phyloP scores from a whole-genome alignment of 2,113 vertebrate species.

The Poeciliopsis occidentalis region DNA sequence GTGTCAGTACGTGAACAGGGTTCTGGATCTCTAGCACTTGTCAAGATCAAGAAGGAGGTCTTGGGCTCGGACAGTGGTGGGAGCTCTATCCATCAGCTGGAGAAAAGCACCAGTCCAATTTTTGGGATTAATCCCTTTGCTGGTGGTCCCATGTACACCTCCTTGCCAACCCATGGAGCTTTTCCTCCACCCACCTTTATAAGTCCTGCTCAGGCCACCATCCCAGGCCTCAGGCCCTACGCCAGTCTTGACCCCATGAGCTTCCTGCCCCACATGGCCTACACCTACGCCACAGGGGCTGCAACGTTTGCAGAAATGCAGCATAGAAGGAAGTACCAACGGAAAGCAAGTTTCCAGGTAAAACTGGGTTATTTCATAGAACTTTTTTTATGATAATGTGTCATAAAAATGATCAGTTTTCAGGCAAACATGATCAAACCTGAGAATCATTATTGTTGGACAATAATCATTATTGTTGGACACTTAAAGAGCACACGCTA shows the following conservation, averaged over 20 bases:
- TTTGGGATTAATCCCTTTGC: slow-evolving; percentile 93
- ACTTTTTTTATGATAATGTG: background rate
- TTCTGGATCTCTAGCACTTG: slow-evolving; percentile 88
- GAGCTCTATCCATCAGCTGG: slow-evolving; percentile 73
- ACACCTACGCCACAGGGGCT: slow-evolving; percentile 92
- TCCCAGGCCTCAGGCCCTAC: slow-evolving; percentile 91
- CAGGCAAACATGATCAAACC: background rate
- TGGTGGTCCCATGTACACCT: slow-evolving; percentile 89
- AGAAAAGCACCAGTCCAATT: slow-evolving; percentile 92
- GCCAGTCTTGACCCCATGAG: slow-evolving; percentile 94
- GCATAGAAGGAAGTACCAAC: slow-evolving; percentile 93
- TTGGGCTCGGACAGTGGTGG: slow-evolving; percentile 81
- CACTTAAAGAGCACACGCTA: background rate
- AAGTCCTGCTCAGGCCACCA: slow-evolving; percentile 91
- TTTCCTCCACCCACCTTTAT: slow-evolving; percentile 94
- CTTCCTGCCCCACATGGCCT: slow-evolving; percentile 97
- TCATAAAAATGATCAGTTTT: background rate
- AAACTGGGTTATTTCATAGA: slow-evolving; percentile 11
- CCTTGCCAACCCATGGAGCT: slow-evolving; percentile 91
- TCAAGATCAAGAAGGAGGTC: slow-evolving; percentile 95
- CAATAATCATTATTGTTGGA: no score
- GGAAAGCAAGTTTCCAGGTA: slow-evolving; percentile 97
- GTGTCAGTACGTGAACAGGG: slow-evolving; percentile 82
- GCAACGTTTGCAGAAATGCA: slow-evolving; percentile 95
- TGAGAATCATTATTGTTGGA: background rate